Conservation (phyloP, 2,113 vertebrate species). For the Catharus bicknelli region DNA sequence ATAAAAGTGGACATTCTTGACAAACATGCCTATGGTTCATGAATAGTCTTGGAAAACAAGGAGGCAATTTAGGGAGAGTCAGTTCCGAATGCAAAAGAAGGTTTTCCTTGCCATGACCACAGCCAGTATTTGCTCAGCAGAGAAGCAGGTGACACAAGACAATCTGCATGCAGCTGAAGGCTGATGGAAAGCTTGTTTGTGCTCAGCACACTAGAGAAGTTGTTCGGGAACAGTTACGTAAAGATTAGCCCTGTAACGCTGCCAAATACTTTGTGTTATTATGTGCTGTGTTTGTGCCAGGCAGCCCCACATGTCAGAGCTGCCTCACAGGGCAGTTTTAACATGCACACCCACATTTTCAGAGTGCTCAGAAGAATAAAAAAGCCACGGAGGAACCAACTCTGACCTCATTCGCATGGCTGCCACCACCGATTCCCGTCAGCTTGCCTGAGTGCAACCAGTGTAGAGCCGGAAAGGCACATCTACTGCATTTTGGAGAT, state of each 20-base stretch:
- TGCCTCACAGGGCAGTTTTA: slow-evolving; percentile 62
- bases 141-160: slow-evolving; percentile 58
- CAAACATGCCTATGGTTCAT: neutral
- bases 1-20: neutral
- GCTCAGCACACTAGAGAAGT: slow-evolving; percentile 43
- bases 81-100: neutral
- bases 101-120: neutral
- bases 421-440: neutral
- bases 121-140: slow-evolving; percentile 36
- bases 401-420: slow-evolving; percentile 40
- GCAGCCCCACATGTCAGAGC: slow-evolving; percentile 70
- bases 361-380: neutral
- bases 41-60: neutral
- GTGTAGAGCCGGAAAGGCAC: neutral
- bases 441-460: slow-evolving; percentile 20
- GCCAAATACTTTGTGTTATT: slow-evolving; percentile 69
- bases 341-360: slow-evolving; percentile 62
- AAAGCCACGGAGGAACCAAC: slow-evolving; percentile 31
- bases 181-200: slow-evolving; percentile 64
- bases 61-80: neutral
- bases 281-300: slow-evolving; percentile 69
- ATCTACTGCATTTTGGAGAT: neutral
- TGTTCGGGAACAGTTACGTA: slow-evolving; percentile 65
- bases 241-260: slow-evolving; percentile 68
- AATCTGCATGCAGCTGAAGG: slow-evolving; percentile 46